phyloP scores from a whole-genome alignment of 2,797 vertebrate species.

The Eulemur albifrons region DNA sequence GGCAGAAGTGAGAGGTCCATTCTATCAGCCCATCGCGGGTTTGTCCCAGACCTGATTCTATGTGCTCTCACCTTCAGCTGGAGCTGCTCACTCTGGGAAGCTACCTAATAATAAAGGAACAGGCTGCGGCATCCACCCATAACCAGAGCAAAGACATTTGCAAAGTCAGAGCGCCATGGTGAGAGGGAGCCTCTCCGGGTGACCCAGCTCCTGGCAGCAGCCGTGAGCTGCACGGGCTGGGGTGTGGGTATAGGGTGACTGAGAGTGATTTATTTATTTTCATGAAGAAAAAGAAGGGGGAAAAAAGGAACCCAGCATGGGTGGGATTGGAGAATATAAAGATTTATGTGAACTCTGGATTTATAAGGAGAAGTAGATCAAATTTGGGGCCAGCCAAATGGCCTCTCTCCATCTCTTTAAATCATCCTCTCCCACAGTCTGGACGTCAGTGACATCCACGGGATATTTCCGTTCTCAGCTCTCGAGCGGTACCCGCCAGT shows the following conservation, averaged over 20 bases:
- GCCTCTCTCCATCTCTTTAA: conserved; percentile 66
- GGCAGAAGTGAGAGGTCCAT: background rate
- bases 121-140: no score
- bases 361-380: conserved; percentile 66
- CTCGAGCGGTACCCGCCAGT: background rate
- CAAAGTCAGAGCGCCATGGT: background rate
- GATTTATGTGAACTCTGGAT: conserved; percentile 63
- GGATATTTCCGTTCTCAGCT: background rate
- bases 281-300: background rate
- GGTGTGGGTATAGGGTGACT: background rate
- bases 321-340: conserved; percentile 35
- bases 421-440: conserved; percentile 41
- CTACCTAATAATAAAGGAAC: background rate
- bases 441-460: background rate
- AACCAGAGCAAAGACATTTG: background rate
- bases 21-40: background rate
- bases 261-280: conserved; percentile 46
- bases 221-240: background rate
- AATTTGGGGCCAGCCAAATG: conserved; percentile 58
- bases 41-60: background rate
- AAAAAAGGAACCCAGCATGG: background rate
- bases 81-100: background rate
- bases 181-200: background rate
- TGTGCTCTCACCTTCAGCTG: background rate
- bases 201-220: background rate